phyloP scores from a whole-genome alignment of 92 coral and sea anemone species.

The Plumapathes pennacea region DNA sequence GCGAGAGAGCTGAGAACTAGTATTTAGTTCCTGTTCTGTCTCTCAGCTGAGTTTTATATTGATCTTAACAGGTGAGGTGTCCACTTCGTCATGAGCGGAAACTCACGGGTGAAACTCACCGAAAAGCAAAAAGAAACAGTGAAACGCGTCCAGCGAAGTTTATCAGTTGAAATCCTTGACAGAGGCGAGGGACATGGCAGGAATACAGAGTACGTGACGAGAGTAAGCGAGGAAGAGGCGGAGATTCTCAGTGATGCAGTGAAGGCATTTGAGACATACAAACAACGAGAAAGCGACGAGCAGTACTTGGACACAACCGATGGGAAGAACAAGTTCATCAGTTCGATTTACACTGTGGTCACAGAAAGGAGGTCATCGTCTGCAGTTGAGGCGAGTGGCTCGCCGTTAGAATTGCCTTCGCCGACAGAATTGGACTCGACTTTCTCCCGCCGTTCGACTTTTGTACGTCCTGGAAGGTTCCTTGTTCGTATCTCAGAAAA shows the following conservation, averaged over 20 bases:
- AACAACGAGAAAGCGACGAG: not conserved
- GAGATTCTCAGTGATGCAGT: slow-evolving; percentile 21
- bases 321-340: not conserved
- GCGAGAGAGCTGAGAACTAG: no score
- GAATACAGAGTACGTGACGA: no score
- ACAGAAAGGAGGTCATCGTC: not conserved
- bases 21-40: no score
- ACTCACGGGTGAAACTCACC: slow-evolving; percentile 40
- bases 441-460: slow-evolving; percentile 10
- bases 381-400: no score
- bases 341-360: no score
- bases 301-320: not conserved
- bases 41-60: no score
- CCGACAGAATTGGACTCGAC: no score
- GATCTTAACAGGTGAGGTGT: no score
- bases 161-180: no score
- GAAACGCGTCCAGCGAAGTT: slow-evolving; percentile 32
- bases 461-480: slow-evolving; percentile 65
- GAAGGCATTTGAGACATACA: not conserved
- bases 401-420: no score
- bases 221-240: slow-evolving; percentile 25
- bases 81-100: no score
- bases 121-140: slow-evolving; percentile 36
- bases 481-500: slow-evolving; percentile 54
- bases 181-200: no score